These are phyloP conservation scores for Ferrisia virgata DNA, from an alignment of 2,888 invertebrate species.

Conservation along the genomic window DNA sequence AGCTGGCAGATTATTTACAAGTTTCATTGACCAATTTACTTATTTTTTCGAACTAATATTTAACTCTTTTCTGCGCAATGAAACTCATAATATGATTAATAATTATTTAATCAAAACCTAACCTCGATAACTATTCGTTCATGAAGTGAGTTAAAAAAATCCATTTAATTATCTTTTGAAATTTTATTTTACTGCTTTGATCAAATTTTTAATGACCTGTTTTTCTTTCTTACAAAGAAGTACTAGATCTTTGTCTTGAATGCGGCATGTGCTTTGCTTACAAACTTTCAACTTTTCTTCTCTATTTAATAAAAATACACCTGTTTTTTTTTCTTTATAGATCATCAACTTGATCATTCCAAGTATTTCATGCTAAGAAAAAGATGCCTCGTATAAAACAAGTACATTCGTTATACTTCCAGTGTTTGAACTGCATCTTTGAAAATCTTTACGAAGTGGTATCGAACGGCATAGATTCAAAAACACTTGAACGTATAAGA, in stretches of 20 bases:
- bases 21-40: neutral
- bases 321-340: neutral
- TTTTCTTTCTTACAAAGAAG: conserved; percentile 1
- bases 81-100: neutral
- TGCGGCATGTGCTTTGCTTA: neutral
- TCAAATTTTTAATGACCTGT: neutral
- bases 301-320: neutral
- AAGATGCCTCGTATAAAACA: conserved; percentile 34
- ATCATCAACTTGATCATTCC: neutral
- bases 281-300: neutral
- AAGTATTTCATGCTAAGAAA: neutral
- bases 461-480: conserved; percentile 53
- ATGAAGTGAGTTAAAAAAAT: neutral
- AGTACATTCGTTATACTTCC: conserved; percentile 42
- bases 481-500: conserved; percentile 24
- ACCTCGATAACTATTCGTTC: neutral
- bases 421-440: conserved; percentile 38
- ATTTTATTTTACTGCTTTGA: neutral
- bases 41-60: neutral
- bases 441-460: conserved; percentile 37
- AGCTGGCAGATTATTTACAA: conserved; percentile 9
- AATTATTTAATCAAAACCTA: neutral
- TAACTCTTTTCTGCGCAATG: neutral
- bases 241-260: neutral
- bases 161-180: neutral